Percentiles rank a stretch among this genome's conserved stretches.
Evolutionary conservation across 1,140 invertebrate species (phyloP).

Genomic region (Antheraea pernyi): DNA sequence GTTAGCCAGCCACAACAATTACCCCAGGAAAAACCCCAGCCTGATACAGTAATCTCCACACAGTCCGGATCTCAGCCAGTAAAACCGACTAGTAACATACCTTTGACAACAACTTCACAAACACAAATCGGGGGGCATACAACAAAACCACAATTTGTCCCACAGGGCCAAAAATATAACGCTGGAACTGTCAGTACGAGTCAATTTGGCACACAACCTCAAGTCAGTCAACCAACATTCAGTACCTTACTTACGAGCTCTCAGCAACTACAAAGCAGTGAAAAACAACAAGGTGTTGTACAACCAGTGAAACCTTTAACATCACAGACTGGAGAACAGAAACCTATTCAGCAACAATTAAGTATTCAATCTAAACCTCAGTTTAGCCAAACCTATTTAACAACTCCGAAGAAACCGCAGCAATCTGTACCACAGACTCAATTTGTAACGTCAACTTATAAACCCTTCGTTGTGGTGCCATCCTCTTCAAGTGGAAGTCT

Average conservation of each 20-base stretch:
- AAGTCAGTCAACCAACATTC: neutral
- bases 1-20: neutral
- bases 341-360: neutral
- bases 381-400: neutral
- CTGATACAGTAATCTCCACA: constrained; percentile 1
- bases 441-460: neutral
- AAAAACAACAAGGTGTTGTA: neutral
- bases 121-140: neutral
- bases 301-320: neutral
- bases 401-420: neutral
- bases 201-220: neutral
- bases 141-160: neutral
- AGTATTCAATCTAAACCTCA: constrained; percentile 2
- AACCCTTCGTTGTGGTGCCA: neutral
- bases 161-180: neutral
- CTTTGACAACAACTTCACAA: neutral
- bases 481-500: neutral
- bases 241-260: neutral
- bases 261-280: neutral
- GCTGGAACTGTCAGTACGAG: neutral
- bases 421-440: neutral
- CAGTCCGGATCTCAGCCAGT: neutral
- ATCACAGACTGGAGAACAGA: neutral
- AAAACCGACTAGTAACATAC: neutral
- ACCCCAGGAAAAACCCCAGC: neutral